phyloP scores from a whole-genome alignment of 2,797 vertebrate species.

The Enteromius treurensis region DNA sequence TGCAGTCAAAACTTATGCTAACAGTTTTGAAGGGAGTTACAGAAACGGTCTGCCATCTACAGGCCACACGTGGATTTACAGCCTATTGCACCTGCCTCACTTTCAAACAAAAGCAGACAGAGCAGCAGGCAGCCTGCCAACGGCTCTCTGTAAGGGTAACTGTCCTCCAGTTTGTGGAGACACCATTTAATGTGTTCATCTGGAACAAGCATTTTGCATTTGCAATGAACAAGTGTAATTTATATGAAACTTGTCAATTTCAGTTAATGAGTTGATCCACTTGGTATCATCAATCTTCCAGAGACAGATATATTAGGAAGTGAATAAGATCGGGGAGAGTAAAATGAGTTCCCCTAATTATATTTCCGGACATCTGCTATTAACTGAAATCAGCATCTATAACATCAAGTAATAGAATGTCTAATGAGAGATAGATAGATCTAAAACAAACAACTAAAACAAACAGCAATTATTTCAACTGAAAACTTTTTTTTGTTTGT shows the following conservation, averaged over 20 bases:
- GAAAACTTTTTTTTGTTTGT: too few species aligned
- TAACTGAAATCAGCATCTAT: neutral
- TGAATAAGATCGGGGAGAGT: neutral
- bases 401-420: neutral
- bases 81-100: conserved; percentile 37
- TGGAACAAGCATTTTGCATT: neutral
- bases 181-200: neutral
- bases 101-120: conserved; percentile 24
- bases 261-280: neutral
- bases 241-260: neutral
- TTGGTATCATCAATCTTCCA: neutral
- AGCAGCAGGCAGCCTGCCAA: conserved; percentile 21
- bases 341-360: neutral
- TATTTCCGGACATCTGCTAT: neutral
- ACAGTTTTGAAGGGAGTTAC: conserved; percentile 11
- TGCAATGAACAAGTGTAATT: neutral
- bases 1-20: conserved; percentile 37
- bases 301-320: neutral
- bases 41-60: conserved; percentile 60
- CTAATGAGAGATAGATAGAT: neutral
- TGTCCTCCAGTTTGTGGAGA: neutral
- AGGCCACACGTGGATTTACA: conserved; percentile 60
- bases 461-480: too few species aligned
- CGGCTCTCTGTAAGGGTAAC: neutral
- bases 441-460: neutral